phyloP scores from a whole-genome alignment of 2,797 vertebrate genomes.

The Helarctos malayanus region DNA sequence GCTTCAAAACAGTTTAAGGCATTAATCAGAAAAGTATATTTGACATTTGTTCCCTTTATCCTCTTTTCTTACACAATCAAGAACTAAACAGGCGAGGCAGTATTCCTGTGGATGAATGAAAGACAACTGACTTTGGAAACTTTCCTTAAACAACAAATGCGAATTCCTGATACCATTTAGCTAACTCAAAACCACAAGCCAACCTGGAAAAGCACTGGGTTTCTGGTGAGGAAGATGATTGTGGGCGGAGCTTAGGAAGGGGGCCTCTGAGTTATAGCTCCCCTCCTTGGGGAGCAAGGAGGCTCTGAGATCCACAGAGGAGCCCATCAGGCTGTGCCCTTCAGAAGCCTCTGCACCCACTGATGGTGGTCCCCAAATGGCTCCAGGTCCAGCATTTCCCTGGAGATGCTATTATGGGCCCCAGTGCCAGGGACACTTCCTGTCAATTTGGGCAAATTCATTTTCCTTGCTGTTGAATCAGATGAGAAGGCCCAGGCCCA shows the following conservation, averaged over 20 bases:
- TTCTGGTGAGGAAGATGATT: neutral
- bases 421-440: neutral
- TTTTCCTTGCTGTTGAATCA: neutral
- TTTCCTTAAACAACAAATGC: accelerated
- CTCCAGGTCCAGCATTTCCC: constrained; percentile 17
- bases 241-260: neutral
- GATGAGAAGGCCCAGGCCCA: neutral
- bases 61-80: neutral
- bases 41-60: neutral
- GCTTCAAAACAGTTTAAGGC: constrained; percentile 69
- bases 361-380: neutral
- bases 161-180: neutral
- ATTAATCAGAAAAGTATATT: neutral
- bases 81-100: neutral
- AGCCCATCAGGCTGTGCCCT: neutral
- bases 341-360: neutral
- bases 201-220: neutral
- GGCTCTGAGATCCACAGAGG: neutral
- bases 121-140: neutral
- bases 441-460: neutral
- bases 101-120: neutral
- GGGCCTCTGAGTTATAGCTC: accelerated
- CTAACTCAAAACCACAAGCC: neutral
- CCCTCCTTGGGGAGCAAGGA: neutral
- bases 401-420: constrained; percentile 78